These are phyloP conservation scores for Crocuta crocuta DNA, from an alignment of 2,113 vertebrate genomes.

Conservation along the genomic window DNA sequence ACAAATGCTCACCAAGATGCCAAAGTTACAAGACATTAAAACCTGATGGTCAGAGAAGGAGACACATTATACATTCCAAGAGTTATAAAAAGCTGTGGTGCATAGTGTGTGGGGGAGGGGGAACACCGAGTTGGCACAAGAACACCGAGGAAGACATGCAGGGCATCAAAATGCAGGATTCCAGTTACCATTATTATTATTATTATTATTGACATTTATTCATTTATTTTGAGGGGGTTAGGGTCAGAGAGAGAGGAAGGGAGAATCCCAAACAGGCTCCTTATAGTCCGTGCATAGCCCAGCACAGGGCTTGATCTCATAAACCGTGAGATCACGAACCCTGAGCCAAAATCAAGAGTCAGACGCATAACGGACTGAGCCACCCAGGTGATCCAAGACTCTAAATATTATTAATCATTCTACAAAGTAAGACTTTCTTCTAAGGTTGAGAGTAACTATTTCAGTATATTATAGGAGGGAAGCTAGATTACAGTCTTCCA, in stretches of 20 bases:
- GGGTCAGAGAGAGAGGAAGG: too few species aligned
- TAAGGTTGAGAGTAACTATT: not conserved
- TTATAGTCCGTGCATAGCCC: too few species aligned
- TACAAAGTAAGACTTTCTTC: not conserved
- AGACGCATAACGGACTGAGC: too few species aligned
- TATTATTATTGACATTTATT: too few species aligned
- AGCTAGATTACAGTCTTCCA: not conserved
- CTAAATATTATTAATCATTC: not conserved
- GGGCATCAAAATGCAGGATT: not conserved
- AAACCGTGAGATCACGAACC: too few species aligned
- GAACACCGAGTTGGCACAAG: rapidly evolving
- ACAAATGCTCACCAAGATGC: not conserved
- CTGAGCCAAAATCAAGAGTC: too few species aligned
- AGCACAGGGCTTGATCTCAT: too few species aligned
- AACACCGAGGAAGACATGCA: not conserved
- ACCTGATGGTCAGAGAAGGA: not conserved
- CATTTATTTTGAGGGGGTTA: too few species aligned
- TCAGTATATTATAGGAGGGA: not conserved
- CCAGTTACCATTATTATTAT: not conserved
- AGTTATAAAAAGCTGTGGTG: not conserved
- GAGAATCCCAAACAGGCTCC: too few species aligned
- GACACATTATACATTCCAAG: not conserved
- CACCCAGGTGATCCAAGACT: not conserved
- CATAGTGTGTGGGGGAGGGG: rapidly evolving
- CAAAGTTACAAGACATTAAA: not conserved